phyloP scores from a whole-genome alignment of 2,113 vertebrate species.

The Stigmatopora argus region DNA sequence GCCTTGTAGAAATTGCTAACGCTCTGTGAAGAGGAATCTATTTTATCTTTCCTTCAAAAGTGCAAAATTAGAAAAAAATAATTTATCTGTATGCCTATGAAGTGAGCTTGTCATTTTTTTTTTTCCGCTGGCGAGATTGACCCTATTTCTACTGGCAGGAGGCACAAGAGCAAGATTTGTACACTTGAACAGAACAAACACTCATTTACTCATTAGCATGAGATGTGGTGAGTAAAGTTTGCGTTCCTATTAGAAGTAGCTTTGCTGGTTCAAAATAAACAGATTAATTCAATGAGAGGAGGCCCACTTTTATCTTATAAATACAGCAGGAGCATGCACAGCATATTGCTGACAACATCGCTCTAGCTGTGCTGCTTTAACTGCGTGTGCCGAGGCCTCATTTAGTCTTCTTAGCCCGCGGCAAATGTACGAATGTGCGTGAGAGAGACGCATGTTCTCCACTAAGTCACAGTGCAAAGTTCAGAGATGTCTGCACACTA shows the following conservation, averaged over 20 bases:
- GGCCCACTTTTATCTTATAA: conserved; percentile 25
- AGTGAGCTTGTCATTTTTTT: conserved; percentile 8
- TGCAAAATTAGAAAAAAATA: conserved; percentile 27
- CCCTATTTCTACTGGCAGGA: conserved; percentile 25
- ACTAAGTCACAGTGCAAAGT: conserved; percentile 12
- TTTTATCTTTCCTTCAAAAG: conserved; percentile 18
- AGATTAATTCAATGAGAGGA: conserved; percentile 36
- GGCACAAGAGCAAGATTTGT: conserved; percentile 22
- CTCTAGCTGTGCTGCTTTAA: conserved; percentile 51
- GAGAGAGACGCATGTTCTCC: conserved; percentile 9
- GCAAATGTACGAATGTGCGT: conserved; percentile 10
- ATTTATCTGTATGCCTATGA: background rate
- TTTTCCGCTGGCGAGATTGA: conserved; percentile 6
- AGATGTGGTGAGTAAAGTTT: conserved; percentile 31
- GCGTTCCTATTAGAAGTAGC: conserved; percentile 42
- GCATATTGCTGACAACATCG: conserved; percentile 26
- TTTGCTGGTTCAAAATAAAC: conserved; percentile 30
- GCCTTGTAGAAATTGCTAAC: conserved; percentile 33
- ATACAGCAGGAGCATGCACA: conserved; percentile 24
- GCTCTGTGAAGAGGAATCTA: conserved; percentile 33
- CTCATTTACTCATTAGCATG: conserved; percentile 43
- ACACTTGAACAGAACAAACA: conserved; percentile 34
- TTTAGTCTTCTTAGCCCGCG: conserved; percentile 48
- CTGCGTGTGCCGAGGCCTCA: conserved; percentile 35
- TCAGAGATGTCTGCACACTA: conserved; percentile 12